phyloP scores from a whole-genome alignment of 2,797 vertebrate species.

The Lophotriccus pileatus region DNA sequence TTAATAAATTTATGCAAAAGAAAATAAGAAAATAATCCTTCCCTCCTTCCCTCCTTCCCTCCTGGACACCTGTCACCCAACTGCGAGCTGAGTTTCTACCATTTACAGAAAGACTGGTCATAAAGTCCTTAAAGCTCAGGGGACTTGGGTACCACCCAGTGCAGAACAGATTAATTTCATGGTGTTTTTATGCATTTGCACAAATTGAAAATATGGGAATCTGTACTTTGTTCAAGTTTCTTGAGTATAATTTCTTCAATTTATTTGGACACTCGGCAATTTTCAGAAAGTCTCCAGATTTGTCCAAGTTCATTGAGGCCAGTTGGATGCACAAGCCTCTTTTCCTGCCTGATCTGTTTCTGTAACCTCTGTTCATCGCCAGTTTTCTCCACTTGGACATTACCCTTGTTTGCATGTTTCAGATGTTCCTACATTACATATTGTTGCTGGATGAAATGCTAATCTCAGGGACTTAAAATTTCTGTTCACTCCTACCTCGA shows the following conservation, averaged over 20 bases:
- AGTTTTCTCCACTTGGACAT: neutral
- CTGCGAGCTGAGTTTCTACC: slow-evolving; percentile 44
- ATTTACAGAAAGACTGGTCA: slow-evolving; percentile 41
- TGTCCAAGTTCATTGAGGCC: neutral
- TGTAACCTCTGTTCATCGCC: neutral
- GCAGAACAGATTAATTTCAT: slow-evolving; percentile 74
- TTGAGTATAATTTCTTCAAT: slow-evolving; percentile 45
- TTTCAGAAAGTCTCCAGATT: slow-evolving; percentile 16
- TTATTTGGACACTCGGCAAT: neutral
- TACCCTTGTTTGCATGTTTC: neutral
- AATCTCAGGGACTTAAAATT: neutral
- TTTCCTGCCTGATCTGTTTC: neutral
- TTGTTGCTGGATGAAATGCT: neutral
- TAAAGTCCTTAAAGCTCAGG: slow-evolving; percentile 50
- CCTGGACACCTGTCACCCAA: slow-evolving; percentile 56
- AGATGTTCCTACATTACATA: accelerated
- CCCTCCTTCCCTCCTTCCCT: neutral
- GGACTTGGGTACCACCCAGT: slow-evolving; percentile 57
- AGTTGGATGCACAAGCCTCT: neutral
- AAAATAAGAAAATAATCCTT: neutral
- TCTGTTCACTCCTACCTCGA: neutral
- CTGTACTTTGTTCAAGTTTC: slow-evolving; percentile 20
- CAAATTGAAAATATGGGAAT: slow-evolving; percentile 64
- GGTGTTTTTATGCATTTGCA: slow-evolving; percentile 66
- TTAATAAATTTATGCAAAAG: neutral